Conservation (phyloP, 2,113 vertebrate species). For the Laticauda colubrina region DNA sequence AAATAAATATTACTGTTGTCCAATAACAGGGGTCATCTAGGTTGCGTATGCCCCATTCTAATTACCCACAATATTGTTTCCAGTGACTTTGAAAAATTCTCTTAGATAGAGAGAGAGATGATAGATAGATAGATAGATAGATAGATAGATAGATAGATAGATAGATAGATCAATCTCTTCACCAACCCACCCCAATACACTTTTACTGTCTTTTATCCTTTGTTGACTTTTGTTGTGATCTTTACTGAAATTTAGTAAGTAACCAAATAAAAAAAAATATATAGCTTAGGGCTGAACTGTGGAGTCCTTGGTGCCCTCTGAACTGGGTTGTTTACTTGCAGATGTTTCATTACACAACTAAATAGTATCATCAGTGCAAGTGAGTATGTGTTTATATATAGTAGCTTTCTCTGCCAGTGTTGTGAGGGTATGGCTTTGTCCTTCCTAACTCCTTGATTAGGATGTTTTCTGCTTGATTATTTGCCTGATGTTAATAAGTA, state of each 20-base stretch:
- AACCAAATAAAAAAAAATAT: neutral
- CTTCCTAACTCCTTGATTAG: neutral
- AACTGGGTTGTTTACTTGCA: neutral
- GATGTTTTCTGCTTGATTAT: neutral
- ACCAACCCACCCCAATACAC: accelerated
- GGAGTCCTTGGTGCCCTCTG: neutral
- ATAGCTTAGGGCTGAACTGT: neutral
- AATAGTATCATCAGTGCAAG: neutral
- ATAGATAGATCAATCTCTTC: neutral
- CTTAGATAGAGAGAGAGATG: neutral
- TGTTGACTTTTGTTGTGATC: neutral
- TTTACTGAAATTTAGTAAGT: neutral
- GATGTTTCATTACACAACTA: neutral
- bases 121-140: neutral
- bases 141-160: too few species aligned
- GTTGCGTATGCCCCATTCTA: neutral
- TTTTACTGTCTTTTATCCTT: neutral
- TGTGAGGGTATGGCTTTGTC: neutral
- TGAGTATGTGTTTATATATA: neutral
- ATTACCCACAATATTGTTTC: neutral
- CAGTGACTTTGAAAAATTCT: neutral
- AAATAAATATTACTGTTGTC: too few species aligned
- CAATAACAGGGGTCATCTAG: neutral
- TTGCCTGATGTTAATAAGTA: neutral
- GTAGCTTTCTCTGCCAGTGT: neutral